Base-by-base conservation (phyloP, 2,888 invertebrate species). In the Cybosia mesomella region DNA sequence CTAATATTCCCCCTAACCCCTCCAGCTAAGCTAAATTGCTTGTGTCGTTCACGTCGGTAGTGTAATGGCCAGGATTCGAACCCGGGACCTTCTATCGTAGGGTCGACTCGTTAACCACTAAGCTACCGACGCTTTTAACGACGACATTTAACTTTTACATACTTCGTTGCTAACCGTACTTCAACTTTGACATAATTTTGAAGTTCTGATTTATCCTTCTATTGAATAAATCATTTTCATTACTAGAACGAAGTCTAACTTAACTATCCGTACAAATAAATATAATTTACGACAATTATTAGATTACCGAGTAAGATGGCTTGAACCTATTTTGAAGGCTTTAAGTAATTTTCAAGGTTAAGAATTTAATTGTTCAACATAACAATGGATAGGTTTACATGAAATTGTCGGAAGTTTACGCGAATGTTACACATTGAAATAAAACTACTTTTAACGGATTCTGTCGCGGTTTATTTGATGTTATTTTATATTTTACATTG, bases 281-380 rank as follows among this genome's bases (percentile, higher is more conserved):
- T 28, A 24, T 11, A 24, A 61, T 61, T 61, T 9, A 18, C n/a
- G 9, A 11, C 43, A 22, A n/a, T n/a, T 54, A 54, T 36, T 22
- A 34, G 15, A 63, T 36, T 63, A 22, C 15, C 15, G 34, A 54
- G 10, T 34, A 34, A 62, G 15, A 49, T 11, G 15, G n/a, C 8
- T 24, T 24, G 7, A 39, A 24, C 13, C 32, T 62, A 11, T 53
- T n/a, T n/a, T 10, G 15, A 53, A 21, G 21, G n/a, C 10, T 32
- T 32, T 21, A 8, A 32, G n/a, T 58, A n/a, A 58, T 34, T 58
- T 58, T 55, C 55, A 55, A 24, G 24, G 55, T 55, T 55, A 18
- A 13, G 22, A 24, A 28, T 24, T 13, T 15, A 55, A 55, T 24
- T 55, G 24, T 24, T 55, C 7, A 55, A 24, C 5, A 24, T 22